phyloP scores from a whole-genome alignment of 2,888 invertebrate genomes.

The Neria commutata region DNA sequence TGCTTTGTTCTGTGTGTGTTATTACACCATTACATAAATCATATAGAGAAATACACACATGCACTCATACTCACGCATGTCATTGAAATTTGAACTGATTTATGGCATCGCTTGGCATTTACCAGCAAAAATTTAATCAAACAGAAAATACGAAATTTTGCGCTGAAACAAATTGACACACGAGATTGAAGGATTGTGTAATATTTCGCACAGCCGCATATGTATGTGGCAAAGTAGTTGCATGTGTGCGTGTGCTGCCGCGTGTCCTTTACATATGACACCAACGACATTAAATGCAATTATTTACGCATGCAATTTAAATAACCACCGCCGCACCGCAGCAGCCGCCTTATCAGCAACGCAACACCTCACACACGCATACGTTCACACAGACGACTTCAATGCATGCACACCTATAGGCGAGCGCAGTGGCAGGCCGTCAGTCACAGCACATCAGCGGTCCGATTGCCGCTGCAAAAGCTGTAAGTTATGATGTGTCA shows the following conservation, averaged over 20 bases:
- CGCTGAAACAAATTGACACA: slow-evolving; percentile 34
- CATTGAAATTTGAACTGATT: slow-evolving; percentile 46
- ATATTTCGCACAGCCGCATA: neutral
- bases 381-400: neutral
- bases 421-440: neutral
- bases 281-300: slow-evolving; percentile 50
- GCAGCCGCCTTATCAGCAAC: slow-evolving; percentile 2
- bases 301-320: slow-evolving; percentile 50
- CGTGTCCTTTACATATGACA: slow-evolving; percentile 23
- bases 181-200: too few species aligned
- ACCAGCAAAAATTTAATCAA: slow-evolving; percentile 42
- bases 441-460: neutral
- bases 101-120: slow-evolving; percentile 29
- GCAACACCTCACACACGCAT: slow-evolving; percentile 7
- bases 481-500: slow-evolving; percentile 28
- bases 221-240: neutral
- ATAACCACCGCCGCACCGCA: slow-evolving; percentile 31
- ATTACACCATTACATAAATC: neutral
- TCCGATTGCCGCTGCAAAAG: slow-evolving; percentile 24
- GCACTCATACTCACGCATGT: neutral
- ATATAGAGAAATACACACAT: neutral
- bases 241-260: neutral
- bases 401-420: neutral
- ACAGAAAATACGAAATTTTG: slow-evolving; percentile 46
- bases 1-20: neutral